Evolutionary conservation across 1,140 invertebrate genomes (phyloP).

Genomic region (Papilio aristodemus): DNA sequence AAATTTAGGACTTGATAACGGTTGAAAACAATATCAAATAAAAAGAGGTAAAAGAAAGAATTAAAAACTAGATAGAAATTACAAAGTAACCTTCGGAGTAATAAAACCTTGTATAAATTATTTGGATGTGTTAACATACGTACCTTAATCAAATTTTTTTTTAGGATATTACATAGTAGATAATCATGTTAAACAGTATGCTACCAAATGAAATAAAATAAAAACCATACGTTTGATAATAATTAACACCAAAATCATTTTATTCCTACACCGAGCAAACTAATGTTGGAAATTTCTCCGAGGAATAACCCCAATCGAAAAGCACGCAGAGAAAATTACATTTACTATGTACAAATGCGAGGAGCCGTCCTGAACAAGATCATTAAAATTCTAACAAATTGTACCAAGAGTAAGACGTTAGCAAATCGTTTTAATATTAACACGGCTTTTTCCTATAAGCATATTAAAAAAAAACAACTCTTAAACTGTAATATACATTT

Average conservation of each 20-base stretch:
- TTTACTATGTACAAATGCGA: conserved; percentile 32
- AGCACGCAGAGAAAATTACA: conserved; percentile 25
- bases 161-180: too few relatives aligned
- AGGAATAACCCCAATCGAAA: conserved; percentile 24
- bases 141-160: too few relatives aligned
- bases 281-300: conserved; percentile 8
- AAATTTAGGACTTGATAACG: not conserved
- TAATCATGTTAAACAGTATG: too few relatives aligned
- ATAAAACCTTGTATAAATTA: too few relatives aligned
- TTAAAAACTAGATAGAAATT: too few relatives aligned
- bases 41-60: not conserved
- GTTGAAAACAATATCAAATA: not conserved
- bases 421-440: conserved; percentile 5
- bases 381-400: conserved; percentile 34
- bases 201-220: too few relatives aligned
- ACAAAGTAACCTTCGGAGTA: too few relatives aligned
- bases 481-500: too few relatives aligned
- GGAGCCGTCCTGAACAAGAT: not conserved
- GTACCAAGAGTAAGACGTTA: not conserved
- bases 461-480: too few relatives aligned
- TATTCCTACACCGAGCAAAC: not conserved
- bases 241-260: not conserved
- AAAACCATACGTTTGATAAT: not conserved
- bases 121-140: too few relatives aligned
- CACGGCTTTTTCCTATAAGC: not conserved